phyloP scores from a whole-genome alignment of 2,888 invertebrate genomes.

The Lampropteryx suffumata region DNA sequence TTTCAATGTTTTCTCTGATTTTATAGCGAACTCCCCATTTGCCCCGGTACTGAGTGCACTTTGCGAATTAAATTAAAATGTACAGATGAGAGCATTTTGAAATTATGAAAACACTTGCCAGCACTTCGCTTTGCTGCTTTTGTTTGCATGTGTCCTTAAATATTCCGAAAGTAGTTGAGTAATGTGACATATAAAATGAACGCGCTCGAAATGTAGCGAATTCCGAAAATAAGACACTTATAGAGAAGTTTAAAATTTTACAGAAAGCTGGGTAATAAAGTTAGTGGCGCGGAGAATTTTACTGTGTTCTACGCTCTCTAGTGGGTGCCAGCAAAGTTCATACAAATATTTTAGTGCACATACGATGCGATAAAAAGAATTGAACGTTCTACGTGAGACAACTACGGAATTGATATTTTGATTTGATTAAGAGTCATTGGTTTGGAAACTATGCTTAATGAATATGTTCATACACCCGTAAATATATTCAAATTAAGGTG shows the following conservation, averaged over 20 bases:
- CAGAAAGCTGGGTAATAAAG: constrained; percentile 46
- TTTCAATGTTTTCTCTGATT: constrained; percentile 2
- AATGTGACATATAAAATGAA: constrained; percentile 29
- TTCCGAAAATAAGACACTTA: constrained; percentile 45
- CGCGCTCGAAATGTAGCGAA: constrained; percentile 8
- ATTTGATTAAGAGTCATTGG: no score
- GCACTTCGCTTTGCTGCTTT: constrained; percentile 9
- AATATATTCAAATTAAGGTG: no score
- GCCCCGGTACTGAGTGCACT: constrained; percentile 9
- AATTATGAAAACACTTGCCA: constrained; percentile 17
- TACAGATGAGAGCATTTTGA: constrained; percentile 9
- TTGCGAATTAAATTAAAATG: constrained; percentile 18
- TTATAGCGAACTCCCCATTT: constrained; percentile 2
- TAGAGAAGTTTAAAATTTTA: constrained; percentile 48
- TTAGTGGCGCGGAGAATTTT: constrained; percentile 51
- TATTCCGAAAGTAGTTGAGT: constrained; percentile 21
- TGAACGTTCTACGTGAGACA: no score
- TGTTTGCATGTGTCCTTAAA: constrained; percentile 23
- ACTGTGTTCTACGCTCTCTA: constrained; percentile 47
- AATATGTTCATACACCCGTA: no score
- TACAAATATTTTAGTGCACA: constrained; percentile 29
- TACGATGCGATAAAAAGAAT: neutral
- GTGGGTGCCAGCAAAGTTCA: constrained; percentile 59
- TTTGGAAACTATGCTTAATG: neutral
- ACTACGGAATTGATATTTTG: no score